These are phyloP conservation scores for Sternarchorhynchus goeldii DNA, from an alignment of 2,797 vertebrate species.

Conservation along the genomic window DNA sequence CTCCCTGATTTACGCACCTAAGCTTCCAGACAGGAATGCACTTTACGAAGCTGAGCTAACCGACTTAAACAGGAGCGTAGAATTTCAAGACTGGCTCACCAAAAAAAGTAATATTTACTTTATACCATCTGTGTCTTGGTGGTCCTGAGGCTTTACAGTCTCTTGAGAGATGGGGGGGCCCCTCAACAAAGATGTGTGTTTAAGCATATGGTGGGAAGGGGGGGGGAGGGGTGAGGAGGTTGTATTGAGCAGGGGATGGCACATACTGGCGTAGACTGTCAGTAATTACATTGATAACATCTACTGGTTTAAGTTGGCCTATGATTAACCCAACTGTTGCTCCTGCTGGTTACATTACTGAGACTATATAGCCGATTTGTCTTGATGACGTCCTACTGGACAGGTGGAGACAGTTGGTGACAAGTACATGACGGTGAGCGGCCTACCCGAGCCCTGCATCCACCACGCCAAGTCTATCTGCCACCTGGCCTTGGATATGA, in stretches of 20 bases:
- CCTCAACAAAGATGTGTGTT: slow-evolving; percentile 68
- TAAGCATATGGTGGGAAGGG: slow-evolving; percentile 66
- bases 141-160: slow-evolving; percentile 67
- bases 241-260: slow-evolving; percentile 44
- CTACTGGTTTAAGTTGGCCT: neutral
- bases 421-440: slow-evolving; percentile 99
- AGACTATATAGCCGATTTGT: neutral
- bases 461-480: slow-evolving; percentile 97
- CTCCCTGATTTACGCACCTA: slow-evolving; percentile 68
- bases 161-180: slow-evolving; percentile 63
- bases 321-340: neutral
- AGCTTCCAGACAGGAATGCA: slow-evolving; percentile 82
- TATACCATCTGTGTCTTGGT: slow-evolving; percentile 69
- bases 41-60: slow-evolving; percentile 77
- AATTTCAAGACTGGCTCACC: slow-evolving; percentile 74
- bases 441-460: slow-evolving; percentile 93
- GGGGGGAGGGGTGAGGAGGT: slow-evolving; percentile 60
- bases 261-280: slow-evolving; percentile 1
- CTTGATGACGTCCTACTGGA: neutral
- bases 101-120: slow-evolving; percentile 82
- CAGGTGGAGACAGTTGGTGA: slow-evolving; percentile 99
- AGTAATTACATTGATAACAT: neutral
- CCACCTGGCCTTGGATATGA: slow-evolving; percentile 96
- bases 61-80: slow-evolving; percentile 63
- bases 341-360: neutral